A percentile compares a stretch with the other conserved stretches of the same genome.
These are phyloP conservation scores for Spisula subtruncata DNA, from an alignment of 2,888 invertebrate genomes.

Conservation along the genomic window DNA sequence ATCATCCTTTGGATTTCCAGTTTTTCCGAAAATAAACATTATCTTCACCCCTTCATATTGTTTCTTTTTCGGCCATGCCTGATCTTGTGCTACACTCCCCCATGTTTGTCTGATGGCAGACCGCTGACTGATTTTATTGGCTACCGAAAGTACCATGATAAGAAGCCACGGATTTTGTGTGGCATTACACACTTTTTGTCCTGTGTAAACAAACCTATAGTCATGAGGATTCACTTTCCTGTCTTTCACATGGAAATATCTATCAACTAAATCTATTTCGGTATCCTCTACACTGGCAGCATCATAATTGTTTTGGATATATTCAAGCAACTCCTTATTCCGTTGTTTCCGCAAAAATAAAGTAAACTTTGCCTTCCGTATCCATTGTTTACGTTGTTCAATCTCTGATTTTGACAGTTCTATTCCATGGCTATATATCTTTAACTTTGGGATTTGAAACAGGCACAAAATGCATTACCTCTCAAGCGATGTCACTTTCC, in stretches of 20 bases:
- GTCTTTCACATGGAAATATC: not conserved
- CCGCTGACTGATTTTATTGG: not conserved
- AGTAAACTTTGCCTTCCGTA: not conserved
- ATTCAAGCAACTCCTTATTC: not conserved
- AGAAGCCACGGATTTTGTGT: not conserved
- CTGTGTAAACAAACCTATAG: not conserved
- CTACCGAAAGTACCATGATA: not conserved
- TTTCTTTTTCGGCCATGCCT: not conserved
- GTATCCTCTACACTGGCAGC: not conserved
- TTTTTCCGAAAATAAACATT: slow-evolving; percentile 6
- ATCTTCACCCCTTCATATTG: not conserved
- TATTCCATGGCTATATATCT: no score
- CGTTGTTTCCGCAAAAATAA: not conserved
- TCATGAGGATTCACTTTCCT: not conserved
- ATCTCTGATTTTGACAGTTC: not conserved
- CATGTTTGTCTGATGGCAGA: not conserved
- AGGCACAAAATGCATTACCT: no score
- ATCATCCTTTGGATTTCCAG: not conserved
- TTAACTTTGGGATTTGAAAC: no score
- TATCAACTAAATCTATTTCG: not conserved
- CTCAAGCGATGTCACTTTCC: no score
- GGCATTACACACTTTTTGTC: not conserved
- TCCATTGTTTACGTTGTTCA: not conserved
- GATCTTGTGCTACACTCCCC: not conserved
- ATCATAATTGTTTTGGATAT: slow-evolving; percentile 7